Evolutionary conservation across 2,797 vertebrate genomes (phyloP), one percentile per base, ranked within the genome.

Genomic region (Malurus leucopterus): DNA sequence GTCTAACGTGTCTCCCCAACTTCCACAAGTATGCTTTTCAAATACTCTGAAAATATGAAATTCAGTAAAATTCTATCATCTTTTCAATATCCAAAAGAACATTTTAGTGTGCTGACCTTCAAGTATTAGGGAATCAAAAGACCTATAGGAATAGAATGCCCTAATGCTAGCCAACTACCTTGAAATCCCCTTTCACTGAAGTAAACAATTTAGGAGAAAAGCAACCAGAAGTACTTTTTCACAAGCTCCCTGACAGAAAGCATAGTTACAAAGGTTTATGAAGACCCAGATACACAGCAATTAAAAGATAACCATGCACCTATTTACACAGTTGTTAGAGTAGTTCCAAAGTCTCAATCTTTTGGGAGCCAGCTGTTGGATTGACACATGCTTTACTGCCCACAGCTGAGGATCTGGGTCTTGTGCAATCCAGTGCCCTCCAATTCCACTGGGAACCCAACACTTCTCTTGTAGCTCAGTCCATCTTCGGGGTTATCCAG

Each of bases 281-380:
- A 86, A 90, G 64, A 75, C 24, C 12, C 41, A 86, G 70, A 30
- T 55, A 76, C 46, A 84, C 0, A 4, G 74, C 64, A 90, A 92
- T 38, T 70, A 73, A 93, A 87, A 93, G 81, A 80, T 64, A 91
- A 90, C 81, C 23, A 36, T 64, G 64, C 78, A 83, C 29, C 57
- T 92, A 84, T 93, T 91, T 93, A 92, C 86, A 92, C 51, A 73
- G 84, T 76, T 89, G 46, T 73, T 57, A 92, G 14, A 82, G 54
- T 27, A 90, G 81, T 95, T 94, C 84, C 86, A 90, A 95, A 94
- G 92, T 91, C 81, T 92, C 90, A 75, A 43, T 8, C 26, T 94
- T 80, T 73, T 74, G 89, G 75, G 58, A 94, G 84, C 78, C 90
- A 91, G 78, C 61, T 63, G 53, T 74, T 73, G 88, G 61, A 88